Base-by-base conservation (phyloP, 2,888 invertebrate species). In the Siphonodentalium dalli region DNA sequence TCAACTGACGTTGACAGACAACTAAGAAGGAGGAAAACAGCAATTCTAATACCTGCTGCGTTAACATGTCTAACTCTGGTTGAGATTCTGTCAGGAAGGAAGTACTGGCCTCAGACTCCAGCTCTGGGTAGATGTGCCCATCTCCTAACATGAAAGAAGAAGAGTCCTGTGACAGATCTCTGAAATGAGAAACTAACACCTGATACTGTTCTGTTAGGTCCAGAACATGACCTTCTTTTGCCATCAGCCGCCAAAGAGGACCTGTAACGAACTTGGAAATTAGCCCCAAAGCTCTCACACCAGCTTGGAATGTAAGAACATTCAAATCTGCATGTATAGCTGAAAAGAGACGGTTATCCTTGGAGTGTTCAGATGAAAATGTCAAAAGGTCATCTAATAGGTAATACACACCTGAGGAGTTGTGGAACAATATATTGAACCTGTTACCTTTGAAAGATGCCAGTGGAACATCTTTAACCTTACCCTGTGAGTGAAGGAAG, bases 351-450 rank as follows among this genome's bases (percentile, higher is more conserved):
- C 31, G 38, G 31, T 39, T 38, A 38, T 47, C 47, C n/a, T n/a
- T 47, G 38, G 13, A 15, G 28, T 47, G 37, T 23, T 38, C 29
- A n/a, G n/a, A n/a, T n/a, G n/a, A n/a, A n/a, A n/a, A n/a, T n/a
- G n/a, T n/a, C 38, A n/a, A 39, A 21, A 46, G 24, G 38, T 45
- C 43, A 21, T 52, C 24, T 37, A 43, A 24, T n/a, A 44, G 51
- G 39, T 40, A 37, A 42, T 35, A 56, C n/a, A 45, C 35, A 15
- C 44, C 56, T 27, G 50, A 45, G 15, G 34, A 35, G 23, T 57
- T 53, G 27, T 53, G 39, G 41, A 57, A 57, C 18, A 57, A 40
- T 11, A 57, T 48, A 24, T 57, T 57, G 31, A 57, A 57, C 26
- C 57, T 24, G 21, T 54, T 57, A 42, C 51, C 51, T 44, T 42